Evolutionary conservation across 2,888 invertebrate species (phyloP), one percentile per base, ranked within the genome.

Genomic region (Ernsta delagoae): DNA sequence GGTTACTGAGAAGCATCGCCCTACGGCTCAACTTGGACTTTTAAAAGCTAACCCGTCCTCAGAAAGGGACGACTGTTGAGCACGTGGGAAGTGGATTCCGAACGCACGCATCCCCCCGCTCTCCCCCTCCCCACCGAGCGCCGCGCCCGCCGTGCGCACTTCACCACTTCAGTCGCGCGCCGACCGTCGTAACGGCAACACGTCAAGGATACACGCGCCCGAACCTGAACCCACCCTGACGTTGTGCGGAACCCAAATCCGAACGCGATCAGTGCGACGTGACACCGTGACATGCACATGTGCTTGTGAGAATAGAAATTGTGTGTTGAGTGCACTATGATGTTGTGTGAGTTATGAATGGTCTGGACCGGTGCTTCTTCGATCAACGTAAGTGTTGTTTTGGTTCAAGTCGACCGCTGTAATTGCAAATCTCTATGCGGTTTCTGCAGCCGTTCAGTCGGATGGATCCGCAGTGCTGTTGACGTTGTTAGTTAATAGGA

Each of bases 281-380:
- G 83, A 85, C 86, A 83, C 85, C 86, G 90, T 83, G 83, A 85
- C 86, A 83, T 85, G 86, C 83, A 83, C 78, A 76, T 79, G 86
- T 88, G 89, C 79, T 85, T 84, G 87, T 88, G 87, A 85, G 84
- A 85, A 81, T 81, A 80, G 80, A 83, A 81, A 80, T 87, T 83
- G 89, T 88, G 89, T 86, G 83, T 86, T 88, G 75, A 83, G 92
- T 92, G 92, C 91, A 91, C 86, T 90, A 93, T 93, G 92, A 87
- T 84, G 90, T 89, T 90, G 85, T 88, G 83, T 84, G 85, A 88
- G 93, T 92, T 88, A 93, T 93, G 93, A 93, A 92, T 93, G 93
- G 93, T 89, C 88, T 93, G 89, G 93, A 93, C 89, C 91, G 92
- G 86, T 92, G 93, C 86, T 93, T 93, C 90, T 93, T 93, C 89